Conservation (phyloP, 2,888 invertebrate species). For the Amphipyra tragopoginis region DNA sequence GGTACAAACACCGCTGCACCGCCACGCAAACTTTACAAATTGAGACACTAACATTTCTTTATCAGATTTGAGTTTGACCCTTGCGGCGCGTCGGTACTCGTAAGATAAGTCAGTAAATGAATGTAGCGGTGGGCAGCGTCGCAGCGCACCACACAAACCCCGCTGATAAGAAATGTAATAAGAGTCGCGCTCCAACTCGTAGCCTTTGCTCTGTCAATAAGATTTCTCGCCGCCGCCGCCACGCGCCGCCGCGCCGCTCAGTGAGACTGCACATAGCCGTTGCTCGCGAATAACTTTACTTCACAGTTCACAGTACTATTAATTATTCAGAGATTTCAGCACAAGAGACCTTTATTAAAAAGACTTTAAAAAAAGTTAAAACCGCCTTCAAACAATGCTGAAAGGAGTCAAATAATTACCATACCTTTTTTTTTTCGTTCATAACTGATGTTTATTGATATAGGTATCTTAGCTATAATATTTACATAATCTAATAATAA, state of each 20-base stretch:
- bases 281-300: not conserved
- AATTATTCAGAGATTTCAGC: not conserved
- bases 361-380: too few species aligned
- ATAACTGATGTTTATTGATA: too few species aligned
- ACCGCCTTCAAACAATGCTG: too few species aligned
- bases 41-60: not conserved
- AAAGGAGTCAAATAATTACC: too few species aligned
- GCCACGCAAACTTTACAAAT: too few species aligned
- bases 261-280: too few species aligned
- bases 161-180: conserved; percentile 24
- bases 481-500: too few species aligned
- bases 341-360: not conserved
- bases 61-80: not conserved
- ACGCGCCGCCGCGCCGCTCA: not conserved
- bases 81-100: not conserved
- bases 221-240: not conserved
- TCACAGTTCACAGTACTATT: not conserved
- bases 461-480: too few species aligned
- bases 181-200: not conserved
- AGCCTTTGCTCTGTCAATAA: conserved; percentile 2
- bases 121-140: not conserved
- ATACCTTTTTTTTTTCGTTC: too few species aligned
- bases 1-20: too few species aligned
- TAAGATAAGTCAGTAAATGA: not conserved
- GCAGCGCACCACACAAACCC: conserved; percentile 3